Conservation (phyloP, 2,888 invertebrate genomes). For the Drosophila mimetica region DNA sequence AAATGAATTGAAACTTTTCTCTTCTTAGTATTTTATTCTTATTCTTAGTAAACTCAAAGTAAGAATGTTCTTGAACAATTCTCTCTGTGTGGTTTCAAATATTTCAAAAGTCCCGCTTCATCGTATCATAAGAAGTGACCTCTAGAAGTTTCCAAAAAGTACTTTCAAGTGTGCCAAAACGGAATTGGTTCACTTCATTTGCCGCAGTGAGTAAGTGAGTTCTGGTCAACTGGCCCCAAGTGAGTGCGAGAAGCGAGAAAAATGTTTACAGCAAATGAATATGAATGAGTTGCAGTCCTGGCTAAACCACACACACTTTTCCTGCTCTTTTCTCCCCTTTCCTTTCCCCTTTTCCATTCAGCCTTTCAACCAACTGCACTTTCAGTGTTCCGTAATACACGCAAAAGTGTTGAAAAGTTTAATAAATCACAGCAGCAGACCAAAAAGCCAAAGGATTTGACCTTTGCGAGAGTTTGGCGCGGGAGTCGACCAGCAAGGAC, state of each 20-base stretch:
- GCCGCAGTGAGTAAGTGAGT: background rate
- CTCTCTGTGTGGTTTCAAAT: no score
- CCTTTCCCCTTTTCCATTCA: no score
- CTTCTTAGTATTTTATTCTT: no score
- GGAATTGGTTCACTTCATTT: background rate
- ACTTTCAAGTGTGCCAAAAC: background rate
- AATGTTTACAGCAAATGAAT: constrained; percentile 43
- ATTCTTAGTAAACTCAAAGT: no score
- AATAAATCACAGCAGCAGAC: constrained; percentile 59
- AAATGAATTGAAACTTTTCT: no score
- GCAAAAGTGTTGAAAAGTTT: constrained; percentile 57
- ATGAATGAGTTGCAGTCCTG: constrained; percentile 36
- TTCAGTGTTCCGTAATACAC: constrained; percentile 1
- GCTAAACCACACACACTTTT: background rate
- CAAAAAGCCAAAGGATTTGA: constrained; percentile 3
- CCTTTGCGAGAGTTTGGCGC: background rate
- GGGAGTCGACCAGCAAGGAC: constrained; percentile 15
- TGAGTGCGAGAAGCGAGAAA: constrained; percentile 20
- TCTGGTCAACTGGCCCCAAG: constrained; percentile 39
- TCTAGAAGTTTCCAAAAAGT: no score
- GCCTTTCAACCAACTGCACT: constrained; percentile 9
- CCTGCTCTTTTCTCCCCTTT: no score
- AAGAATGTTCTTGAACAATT: no score
- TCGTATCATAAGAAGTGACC: no score
- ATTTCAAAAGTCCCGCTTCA: no score